Evolutionary conservation across 2,888 invertebrate species (phyloP).

Genomic region (Urechis unicinctus): DNA sequence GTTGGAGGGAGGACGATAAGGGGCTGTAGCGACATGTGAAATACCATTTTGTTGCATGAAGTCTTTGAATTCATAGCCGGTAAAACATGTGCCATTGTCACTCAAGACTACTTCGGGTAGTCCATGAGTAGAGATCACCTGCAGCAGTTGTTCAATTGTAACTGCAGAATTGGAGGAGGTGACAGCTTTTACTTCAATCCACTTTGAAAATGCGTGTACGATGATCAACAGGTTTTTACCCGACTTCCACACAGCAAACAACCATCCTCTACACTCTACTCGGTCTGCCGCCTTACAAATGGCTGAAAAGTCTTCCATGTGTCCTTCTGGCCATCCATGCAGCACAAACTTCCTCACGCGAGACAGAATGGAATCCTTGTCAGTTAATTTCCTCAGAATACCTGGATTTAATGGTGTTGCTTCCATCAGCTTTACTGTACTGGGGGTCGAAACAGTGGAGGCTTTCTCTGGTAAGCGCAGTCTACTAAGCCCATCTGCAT

Average conservation of each 20-base stretch:
- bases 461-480: not conserved
- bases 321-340: not conserved
- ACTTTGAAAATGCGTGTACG: constrained; percentile 1
- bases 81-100: not conserved
- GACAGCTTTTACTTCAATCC: not conserved
- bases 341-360: not conserved
- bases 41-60: not conserved
- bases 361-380: not conserved
- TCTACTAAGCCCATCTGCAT: constrained; percentile 4
- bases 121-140: not conserved
- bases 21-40: not conserved
- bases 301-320: too few species aligned
- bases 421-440: too few species aligned
- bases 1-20: not conserved
- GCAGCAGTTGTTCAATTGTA: not conserved
- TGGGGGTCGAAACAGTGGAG: not conserved
- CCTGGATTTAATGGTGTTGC: too few species aligned
- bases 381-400: not conserved
- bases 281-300: too few species aligned
- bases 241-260: too few species aligned
- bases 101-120: not conserved
- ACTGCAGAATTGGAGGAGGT: too few species aligned
- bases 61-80: not conserved
- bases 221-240: not conserved
- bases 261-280: too few species aligned